A percentile compares a stretch with the other conserved stretches of the same genome.
Evolutionary conservation across 1,140 invertebrate species (phyloP).

Genomic region (Colletes gigas): DNA sequence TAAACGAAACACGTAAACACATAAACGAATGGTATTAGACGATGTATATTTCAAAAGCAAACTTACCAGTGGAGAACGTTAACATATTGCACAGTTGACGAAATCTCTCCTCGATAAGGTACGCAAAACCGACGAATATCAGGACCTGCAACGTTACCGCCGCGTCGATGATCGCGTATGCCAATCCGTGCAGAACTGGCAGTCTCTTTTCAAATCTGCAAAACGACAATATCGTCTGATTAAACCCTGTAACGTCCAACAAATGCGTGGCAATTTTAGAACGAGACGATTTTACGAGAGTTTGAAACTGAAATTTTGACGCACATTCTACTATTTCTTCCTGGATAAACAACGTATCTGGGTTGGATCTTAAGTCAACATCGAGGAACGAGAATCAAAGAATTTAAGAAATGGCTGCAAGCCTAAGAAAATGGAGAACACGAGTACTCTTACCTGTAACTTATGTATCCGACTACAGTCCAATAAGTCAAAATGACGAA

Average conservation of each 20-base stretch:
- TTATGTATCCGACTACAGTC: conserved; percentile 46
- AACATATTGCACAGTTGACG: conserved; percentile 43
- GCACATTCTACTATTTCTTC: too few relatives aligned
- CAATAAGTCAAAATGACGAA: conserved; percentile 46
- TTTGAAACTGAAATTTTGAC: neutral
- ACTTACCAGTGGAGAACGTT: conserved; percentile 46
- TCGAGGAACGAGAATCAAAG: too few relatives aligned
- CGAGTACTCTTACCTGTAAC: conserved; percentile 37
- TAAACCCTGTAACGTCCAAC: neutral
- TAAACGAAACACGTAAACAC: neutral
- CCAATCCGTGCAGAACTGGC: conserved; percentile 46
- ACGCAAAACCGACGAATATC: conserved; percentile 57
- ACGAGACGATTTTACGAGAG: neutral
- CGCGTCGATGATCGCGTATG: conserved; percentile 49
- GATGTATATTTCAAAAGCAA: conserved; percentile 15
- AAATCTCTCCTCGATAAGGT: conserved; percentile 53
- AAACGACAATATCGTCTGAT: neutral
- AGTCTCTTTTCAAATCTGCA: conserved; percentile 44
- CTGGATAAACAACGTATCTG: too few relatives aligned
- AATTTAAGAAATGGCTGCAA: neutral
- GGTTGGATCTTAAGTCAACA: too few relatives aligned
- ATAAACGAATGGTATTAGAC: neutral
- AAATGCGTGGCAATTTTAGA: too few relatives aligned
- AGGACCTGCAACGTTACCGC: conserved; percentile 60
- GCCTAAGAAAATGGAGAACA: too few relatives aligned